Conservation (phyloP, 1,140 invertebrate genomes). For the Grapholita molesta region DNA sequence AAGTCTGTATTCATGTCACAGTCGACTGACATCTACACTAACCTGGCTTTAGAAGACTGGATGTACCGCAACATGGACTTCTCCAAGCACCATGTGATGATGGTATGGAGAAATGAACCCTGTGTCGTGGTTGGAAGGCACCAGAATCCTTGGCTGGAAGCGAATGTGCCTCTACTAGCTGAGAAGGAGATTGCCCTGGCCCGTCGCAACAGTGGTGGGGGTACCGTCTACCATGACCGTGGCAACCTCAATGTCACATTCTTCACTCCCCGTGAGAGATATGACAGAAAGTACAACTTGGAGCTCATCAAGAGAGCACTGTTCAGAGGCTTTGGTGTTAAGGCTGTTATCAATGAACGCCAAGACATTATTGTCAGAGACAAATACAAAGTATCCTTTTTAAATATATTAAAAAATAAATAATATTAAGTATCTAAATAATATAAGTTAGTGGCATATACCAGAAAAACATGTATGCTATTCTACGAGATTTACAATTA, state of each 20-base stretch:
- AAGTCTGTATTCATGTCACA: constrained; percentile 96
- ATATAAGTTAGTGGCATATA: too few relatives aligned
- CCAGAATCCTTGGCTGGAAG: constrained; percentile 98
- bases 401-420: too few relatives aligned
- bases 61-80: constrained; percentile 93
- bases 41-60: constrained; percentile 97
- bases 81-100: constrained; percentile 87
- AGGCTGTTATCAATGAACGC: constrained; percentile 85
- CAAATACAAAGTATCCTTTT: constrained; percentile 87
- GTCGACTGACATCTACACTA: constrained; percentile 92
- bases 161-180: constrained; percentile 83
- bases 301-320: constrained; percentile 90
- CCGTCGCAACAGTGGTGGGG: constrained; percentile 96
- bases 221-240: constrained; percentile 96
- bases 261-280: constrained; percentile 87
- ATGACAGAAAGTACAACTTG: constrained; percentile 91
- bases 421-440: too few relatives aligned
- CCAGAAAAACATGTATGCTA: too few relatives aligned
- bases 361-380: constrained; percentile 91
- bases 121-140: constrained; percentile 97
- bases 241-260: constrained; percentile 97
- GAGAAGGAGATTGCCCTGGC: constrained; percentile 85
- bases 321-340: constrained; percentile 87
- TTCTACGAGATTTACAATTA: too few relatives aligned
- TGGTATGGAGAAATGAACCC: constrained; percentile 95